phyloP scores from a whole-genome alignment of 2,888 invertebrate species.

The Hyles lineata region DNA sequence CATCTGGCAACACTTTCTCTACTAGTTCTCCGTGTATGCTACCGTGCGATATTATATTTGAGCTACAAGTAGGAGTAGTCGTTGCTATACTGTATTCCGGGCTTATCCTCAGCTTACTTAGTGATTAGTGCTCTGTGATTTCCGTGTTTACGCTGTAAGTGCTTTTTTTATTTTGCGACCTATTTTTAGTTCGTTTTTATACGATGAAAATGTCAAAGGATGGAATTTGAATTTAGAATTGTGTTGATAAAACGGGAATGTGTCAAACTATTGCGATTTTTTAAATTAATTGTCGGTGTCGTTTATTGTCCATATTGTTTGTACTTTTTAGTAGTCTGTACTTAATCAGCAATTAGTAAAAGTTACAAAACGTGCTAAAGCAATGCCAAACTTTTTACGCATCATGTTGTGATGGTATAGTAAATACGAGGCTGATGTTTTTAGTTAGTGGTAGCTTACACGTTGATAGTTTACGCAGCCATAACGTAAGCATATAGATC shows the following conservation, averaged over 20 bases:
- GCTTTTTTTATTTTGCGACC: not conserved
- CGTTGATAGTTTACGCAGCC: no score
- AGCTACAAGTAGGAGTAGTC: conserved; percentile 44
- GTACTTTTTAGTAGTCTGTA: not conserved
- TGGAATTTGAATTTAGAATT: conserved; percentile 6
- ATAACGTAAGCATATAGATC: no score
- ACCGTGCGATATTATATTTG: conserved; percentile 38
- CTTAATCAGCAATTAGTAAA: no score
- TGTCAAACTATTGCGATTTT: not conserved
- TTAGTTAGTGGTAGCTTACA: no score
- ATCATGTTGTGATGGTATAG: no score
- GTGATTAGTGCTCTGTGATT: conserved; percentile 38
- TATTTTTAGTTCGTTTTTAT: not conserved
- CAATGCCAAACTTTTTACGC: no score
- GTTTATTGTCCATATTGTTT: not conserved
- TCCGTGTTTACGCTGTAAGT: conserved; percentile 25
- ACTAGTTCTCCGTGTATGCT: conserved; percentile 17
- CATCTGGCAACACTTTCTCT: conserved; percentile 29
- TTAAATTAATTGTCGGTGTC: not conserved
- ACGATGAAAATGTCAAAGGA: not conserved
- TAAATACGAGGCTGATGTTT: no score
- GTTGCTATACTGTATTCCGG: conserved; percentile 37
- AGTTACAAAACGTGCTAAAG: no score
- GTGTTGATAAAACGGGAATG: not conserved
- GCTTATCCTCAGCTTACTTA: conserved; percentile 35